Percentiles rank a stretch among this genome's conserved stretches.
phyloP scores from a whole-genome alignment of 2,113 vertebrate species.

The Tautogolabrus adspersus region DNA sequence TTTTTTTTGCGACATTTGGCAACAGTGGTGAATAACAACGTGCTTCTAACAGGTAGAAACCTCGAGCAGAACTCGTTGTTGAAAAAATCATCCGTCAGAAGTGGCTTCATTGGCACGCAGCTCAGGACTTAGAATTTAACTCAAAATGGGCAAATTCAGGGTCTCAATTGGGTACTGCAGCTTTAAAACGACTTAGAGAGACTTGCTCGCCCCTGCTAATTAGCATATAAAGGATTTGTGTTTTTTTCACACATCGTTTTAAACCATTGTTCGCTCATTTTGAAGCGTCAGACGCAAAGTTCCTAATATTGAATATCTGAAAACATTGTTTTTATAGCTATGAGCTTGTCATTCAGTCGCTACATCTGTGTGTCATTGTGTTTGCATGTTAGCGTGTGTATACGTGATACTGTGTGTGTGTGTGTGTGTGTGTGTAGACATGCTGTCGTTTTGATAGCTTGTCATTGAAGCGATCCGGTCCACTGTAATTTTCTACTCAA shows the following conservation, averaged over 20 bases:
- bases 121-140: too few species aligned
- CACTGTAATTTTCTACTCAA: constrained; percentile 82
- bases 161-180: background rate
- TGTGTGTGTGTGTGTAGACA: constrained; percentile 39
- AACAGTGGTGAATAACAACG: too few species aligned
- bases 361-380: constrained; percentile 23
- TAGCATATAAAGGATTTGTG: constrained; percentile 15
- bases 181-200: background rate
- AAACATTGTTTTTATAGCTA: constrained; percentile 48
- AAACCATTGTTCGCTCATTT: constrained; percentile 4
- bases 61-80: too few species aligned
- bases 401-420: constrained; percentile 43
- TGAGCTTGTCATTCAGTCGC: constrained; percentile 69
- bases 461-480: constrained; percentile 73
- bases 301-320: constrained; percentile 36
- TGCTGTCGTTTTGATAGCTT: constrained; percentile 73
- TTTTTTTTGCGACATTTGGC: too few species aligned
- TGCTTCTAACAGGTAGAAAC: too few species aligned
- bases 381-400: constrained; percentile 50
- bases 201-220: background rate
- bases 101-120: too few species aligned
- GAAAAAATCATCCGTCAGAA: too few species aligned
- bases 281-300: background rate
- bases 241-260: background rate
- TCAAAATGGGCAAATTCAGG: too few species aligned